Conservation (phyloP, 2,113 vertebrate genomes). For the Anhinga rufa region DNA sequence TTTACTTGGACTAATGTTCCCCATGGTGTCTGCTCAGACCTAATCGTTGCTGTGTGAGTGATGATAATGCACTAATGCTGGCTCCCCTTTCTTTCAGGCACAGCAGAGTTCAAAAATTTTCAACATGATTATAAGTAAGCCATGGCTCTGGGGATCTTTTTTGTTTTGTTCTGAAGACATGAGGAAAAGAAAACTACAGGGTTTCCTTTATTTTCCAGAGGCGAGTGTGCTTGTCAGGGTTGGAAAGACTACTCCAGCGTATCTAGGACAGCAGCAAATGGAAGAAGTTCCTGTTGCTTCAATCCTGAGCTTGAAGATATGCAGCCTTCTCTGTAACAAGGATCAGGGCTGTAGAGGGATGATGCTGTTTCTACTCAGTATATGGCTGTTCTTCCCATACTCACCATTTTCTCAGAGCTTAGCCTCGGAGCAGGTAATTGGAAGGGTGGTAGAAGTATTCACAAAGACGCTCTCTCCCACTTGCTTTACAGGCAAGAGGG, state of each 20-base stretch:
- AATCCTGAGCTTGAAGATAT: neutral
- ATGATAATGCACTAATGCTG: neutral
- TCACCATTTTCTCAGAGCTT: neutral
- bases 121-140: neutral
- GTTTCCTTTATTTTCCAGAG: neutral
- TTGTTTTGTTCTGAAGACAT: neutral
- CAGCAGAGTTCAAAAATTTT: slow-evolving; percentile 14
- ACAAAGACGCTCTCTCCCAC: neutral
- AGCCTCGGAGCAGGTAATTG: neutral
- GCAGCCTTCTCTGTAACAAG: neutral
- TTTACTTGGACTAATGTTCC: slow-evolving; percentile 47
- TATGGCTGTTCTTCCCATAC: neutral
- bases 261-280: neutral
- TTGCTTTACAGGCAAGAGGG: neutral
- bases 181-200: neutral
- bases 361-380: neutral
- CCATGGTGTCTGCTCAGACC: neutral
- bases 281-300: neutral
- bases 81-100: neutral
- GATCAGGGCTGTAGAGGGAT: neutral
- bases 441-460: neutral
- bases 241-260: neutral
- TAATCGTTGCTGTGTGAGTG: neutral
- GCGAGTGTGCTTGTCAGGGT: neutral
- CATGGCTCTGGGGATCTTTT: neutral